Evolutionary conservation across 1,140 invertebrate genomes (phyloP), one percentile per base, ranked within the genome.

Genomic region (Drosophila eugracilis): DNA sequence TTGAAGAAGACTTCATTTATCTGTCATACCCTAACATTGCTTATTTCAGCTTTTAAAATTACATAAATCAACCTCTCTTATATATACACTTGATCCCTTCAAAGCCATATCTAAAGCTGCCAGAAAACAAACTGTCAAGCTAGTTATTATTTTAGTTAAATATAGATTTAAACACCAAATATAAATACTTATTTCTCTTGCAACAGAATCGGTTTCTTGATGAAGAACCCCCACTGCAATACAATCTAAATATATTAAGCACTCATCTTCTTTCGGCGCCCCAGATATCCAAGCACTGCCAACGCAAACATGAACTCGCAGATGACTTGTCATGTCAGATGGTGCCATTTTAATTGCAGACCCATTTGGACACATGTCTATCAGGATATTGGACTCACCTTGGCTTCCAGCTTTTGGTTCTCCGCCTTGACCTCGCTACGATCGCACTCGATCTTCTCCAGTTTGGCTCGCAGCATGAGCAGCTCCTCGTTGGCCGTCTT

Each of bases 361-460:
- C 32, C 19, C 47, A 44, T n/a, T 24, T 14, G 19, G 21, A 19
- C 47, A 44, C 14, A 50, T 34, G 37, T 60, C 37, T 32, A 39
- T 39, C 47, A 30, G 17, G 17, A 39, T 24, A 19, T 24, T 26
- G 14, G n/a, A 39, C 95, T 94, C 92, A 98, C 97, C 95, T 97
- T 97, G 58, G 95, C 94, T 92, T 98, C 97, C 55, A 98, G 92
- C 92, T 95, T 96, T 79, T 98, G 97, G 90, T 96, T 97, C 78
- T 97, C 95, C 77, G 95, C 94, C 92, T 98, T 98, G 89, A 97
- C 93, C 73, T 95, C 94, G 77, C 94, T 95, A 59, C 96, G 94
- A 90, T 98, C 97, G 81, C 94, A 94, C 90, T 98, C 97, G 69
- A 97, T 92, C 92, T 96, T 97, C 49, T 98, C 97, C 71, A 97